Conservation (phyloP, 2,888 invertebrate species). For the Rhaphigaster nebulosa region DNA sequence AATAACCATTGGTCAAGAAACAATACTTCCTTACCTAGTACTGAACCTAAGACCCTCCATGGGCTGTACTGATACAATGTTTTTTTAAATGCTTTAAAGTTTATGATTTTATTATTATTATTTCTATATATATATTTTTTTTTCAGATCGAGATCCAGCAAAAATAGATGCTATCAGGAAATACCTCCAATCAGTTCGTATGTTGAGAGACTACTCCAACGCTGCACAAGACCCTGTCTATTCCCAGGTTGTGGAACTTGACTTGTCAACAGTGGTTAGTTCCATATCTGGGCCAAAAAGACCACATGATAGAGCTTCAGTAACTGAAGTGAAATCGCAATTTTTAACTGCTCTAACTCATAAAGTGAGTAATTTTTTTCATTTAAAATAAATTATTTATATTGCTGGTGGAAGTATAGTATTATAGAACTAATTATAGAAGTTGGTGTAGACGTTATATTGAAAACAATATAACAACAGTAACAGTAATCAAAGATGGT, state of each 20-base stretch:
- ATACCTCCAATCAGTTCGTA: constrained; percentile 84
- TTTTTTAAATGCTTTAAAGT: too few relatives aligned
- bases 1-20: too few relatives aligned
- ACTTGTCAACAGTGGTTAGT: constrained; percentile 89
- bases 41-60: too few relatives aligned
- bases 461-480: too few relatives aligned
- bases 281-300: constrained; percentile 97
- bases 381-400: neutral
- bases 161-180: constrained; percentile 84
- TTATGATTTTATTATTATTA: neutral
- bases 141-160: constrained; percentile 82
- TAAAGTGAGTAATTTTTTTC: constrained; percentile 77
- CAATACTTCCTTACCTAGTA: too few relatives aligned
- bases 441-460: too few relatives aligned
- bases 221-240: constrained; percentile 84
- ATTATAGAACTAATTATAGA: too few relatives aligned
- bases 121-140: too few relatives aligned
- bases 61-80: too few relatives aligned
- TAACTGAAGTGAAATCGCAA: constrained; percentile 90
- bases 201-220: constrained; percentile 87
- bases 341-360: constrained; percentile 87
- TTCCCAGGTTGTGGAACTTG: constrained; percentile 84
- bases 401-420: too few relatives aligned
- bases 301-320: constrained; percentile 95
- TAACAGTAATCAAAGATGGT: too few relatives aligned